Evolutionary conservation across 1,140 invertebrate genomes (phyloP), one percentile per base, ranked within the genome.

Genomic region (Drosophila sulfurigaster): DNA sequence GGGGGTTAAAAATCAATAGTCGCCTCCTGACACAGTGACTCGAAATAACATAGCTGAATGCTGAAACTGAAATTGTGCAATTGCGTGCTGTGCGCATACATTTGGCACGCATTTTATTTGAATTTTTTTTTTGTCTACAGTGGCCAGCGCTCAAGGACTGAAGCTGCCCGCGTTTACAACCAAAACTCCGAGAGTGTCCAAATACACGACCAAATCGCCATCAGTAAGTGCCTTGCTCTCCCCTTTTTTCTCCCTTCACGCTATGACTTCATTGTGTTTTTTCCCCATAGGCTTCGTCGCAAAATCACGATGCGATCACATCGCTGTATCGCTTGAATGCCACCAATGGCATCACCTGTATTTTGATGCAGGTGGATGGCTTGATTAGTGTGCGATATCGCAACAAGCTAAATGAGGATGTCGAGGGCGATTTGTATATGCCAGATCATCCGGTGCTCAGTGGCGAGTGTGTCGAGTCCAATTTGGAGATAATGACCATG

Each of bases 401-500:
- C 1, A 95, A 95, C n/a, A 95, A 94, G 75, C 90, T 95, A 0
- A 95, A 95, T 38, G 95, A 95, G 71, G 93, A 95, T 69, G 93
- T 95, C 93, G 94, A 95, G 75, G 95, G 94, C 1, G 94, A 94
- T 79, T 93, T 95, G 32, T 96, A 95, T 72, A 93, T 96, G 13
- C 95, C 95, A 0, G 94, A 94, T 51, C 93, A 94, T 64, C 95
- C 95, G 0, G 94, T 93, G 16, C 94, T 96, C 0, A 94, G 93
- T 2, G 96, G 96, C 0, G 92, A 94, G 69, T 97, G 96, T 82
- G 94, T 94, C 25, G 94, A 95, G 52, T 95, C 95, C 62, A 96
- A 96, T 75, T 92, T 93, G 16, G 95, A 95, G 30, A 94, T 94
- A 0, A 94, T 97, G 92, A 94, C 94, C 28, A 93, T 97, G 25